These are phyloP conservation scores for Belonocnema kinseyi DNA, from an alignment of 1,140 invertebrate species.

Conservation along the genomic window DNA sequence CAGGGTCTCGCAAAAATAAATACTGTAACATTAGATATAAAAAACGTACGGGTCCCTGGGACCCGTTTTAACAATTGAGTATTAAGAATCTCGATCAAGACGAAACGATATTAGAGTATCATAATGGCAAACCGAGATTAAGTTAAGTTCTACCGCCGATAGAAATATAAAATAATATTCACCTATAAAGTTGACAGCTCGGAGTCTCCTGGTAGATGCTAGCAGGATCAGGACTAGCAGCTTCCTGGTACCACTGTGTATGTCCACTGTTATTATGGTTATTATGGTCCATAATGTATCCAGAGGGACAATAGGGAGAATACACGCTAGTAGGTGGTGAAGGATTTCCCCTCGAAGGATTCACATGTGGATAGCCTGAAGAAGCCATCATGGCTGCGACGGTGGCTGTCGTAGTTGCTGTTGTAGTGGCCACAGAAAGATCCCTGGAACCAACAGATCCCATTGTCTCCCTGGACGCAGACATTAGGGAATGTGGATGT, in stretches of 20 bases:
- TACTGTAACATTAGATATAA: too few relatives aligned
- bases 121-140: too few relatives aligned
- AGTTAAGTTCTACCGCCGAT: too few relatives aligned
- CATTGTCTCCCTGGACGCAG: slow-evolving; percentile 76
- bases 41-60: too few relatives aligned
- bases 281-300: slow-evolving; percentile 73
- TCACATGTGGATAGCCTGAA: slow-evolving; percentile 75
- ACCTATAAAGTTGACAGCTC: slow-evolving; percentile 72
- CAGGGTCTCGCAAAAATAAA: too few relatives aligned
- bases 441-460: slow-evolving; percentile 68
- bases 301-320: slow-evolving; percentile 75
- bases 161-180: slow-evolving; percentile 14
- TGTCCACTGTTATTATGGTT: slow-evolving; percentile 63
- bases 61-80: too few relatives aligned
- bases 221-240: slow-evolving; percentile 68
- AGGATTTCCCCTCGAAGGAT: slow-evolving; percentile 73
- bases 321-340: slow-evolving; percentile 76
- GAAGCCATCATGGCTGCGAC: slow-evolving; percentile 74
- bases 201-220: slow-evolving; percentile 73
- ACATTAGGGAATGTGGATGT: slow-evolving; percentile 73
- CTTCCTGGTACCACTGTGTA: slow-evolving; percentile 71
- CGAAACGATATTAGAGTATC: too few relatives aligned
- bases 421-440: slow-evolving; percentile 60
- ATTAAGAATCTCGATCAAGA: too few relatives aligned
- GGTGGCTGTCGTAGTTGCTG: slow-evolving; percentile 64